Evolutionary conservation across 2,113 vertebrate species (phyloP).

Genomic region (Leucopternis melanops): DNA sequence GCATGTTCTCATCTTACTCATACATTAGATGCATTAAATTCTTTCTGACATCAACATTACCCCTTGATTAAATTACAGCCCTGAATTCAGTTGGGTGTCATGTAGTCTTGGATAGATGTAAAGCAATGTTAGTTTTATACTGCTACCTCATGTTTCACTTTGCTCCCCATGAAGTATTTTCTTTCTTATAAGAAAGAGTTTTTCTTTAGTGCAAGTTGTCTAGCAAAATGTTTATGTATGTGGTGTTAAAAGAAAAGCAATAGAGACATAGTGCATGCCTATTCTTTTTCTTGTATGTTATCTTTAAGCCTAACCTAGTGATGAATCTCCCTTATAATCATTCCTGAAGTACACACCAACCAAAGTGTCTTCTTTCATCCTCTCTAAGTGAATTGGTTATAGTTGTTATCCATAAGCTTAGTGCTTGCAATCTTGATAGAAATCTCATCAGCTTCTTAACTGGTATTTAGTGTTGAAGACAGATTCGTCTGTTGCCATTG

Average conservation of each 20-base stretch:
- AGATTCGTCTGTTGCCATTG: not conserved
- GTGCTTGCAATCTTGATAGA: not conserved
- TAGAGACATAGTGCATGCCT: not conserved
- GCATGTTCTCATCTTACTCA: not conserved
- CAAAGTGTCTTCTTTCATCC: not conserved
- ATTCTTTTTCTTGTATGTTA: not conserved
- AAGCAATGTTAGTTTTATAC: not conserved
- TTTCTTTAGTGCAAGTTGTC: not conserved
- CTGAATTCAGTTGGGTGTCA: slow-evolving; percentile 12
- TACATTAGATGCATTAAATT: slow-evolving; percentile 4
- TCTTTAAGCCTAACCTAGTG: not conserved
- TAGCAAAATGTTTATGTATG: not conserved
- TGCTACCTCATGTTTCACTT: not conserved
- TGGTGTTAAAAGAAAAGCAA: not conserved
- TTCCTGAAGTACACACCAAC: not conserved
- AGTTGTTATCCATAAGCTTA: not conserved
- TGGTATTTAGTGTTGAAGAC: not conserved
- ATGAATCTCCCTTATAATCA: not conserved
- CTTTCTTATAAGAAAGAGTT: not conserved
- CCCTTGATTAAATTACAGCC: slow-evolving; percentile 22
- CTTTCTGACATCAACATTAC: not conserved
- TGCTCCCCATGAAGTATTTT: not conserved
- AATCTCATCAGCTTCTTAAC: not conserved
- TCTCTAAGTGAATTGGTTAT: not conserved
- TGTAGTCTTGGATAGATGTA: not conserved